Base-by-base conservation (phyloP, 2,113 vertebrate species). In the Ptychochromis oligacanthus region DNA sequence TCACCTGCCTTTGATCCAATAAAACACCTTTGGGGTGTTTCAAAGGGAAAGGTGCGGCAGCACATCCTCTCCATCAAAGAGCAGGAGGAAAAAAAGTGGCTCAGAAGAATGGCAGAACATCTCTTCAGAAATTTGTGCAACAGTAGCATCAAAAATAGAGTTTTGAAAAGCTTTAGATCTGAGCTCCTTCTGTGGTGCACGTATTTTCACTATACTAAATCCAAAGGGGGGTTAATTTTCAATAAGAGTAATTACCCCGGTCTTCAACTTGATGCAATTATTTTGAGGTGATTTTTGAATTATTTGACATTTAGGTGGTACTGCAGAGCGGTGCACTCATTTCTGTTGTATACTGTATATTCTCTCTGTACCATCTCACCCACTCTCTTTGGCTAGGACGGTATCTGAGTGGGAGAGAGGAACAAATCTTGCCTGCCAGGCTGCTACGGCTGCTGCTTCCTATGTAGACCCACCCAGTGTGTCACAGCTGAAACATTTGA, bases 401-500 rank as follows among this genome's bases (percentile, higher is more conserved):
- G 36, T 10, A 14, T 82, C 64, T 54, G 70, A 87, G 83, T 82
- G 77, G 86, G 83, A 64, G 84, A 84, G 79, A 20, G 59, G 85
- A 86, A 76, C 40, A 86, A 17, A 78, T 62, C 81, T 56, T 46
- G 46, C 77, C 85, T 83, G 61, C 65, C 72, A 70, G 86, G 64
- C 81, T 79, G 82, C 54, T 34, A 46, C 34, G 77, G 28, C 85
- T 57, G 83, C 72, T 55, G 80, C 88, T 88, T 92, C 79, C 87
- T 77, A 89, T 72, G 79, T 40, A 83, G 89, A 91, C 92, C 90
- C 93, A 87, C 88, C 89, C 89, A 72, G 55, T 18, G 57, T 86
- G 88, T 88, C 84, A 85, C 65, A 75, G 82, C 86, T 84, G 72
- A 92, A 87, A 86, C 83, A 89, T 87, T 86, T 88, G 89, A 91